Percentiles rank a stretch among this genome's conserved stretches.
Evolutionary conservation across 53 echinoderm and acorn worm species (phyloP).

Genomic region (Hippasteria phrygiana): DNA sequence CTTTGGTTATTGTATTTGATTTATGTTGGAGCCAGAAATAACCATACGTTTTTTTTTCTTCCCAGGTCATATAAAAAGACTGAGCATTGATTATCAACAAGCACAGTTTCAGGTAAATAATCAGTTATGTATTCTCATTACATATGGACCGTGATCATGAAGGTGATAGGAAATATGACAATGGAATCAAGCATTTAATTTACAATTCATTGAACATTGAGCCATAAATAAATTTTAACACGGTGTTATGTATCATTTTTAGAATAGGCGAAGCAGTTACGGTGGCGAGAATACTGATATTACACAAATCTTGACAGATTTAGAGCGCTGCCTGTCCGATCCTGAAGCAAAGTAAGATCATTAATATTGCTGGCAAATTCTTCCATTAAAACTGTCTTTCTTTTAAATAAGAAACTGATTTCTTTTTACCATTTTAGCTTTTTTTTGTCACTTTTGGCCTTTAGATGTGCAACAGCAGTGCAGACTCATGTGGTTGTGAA

Average conservation of each 20-base stretch:
- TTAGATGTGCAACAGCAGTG: too few species aligned
- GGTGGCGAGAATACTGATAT: neutral
- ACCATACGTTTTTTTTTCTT: neutral
- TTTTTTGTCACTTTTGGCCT: too few species aligned
- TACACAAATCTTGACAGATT: neutral
- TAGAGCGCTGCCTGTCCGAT: slow-evolving; percentile 17
- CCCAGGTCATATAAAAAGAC: slow-evolving; percentile 58
- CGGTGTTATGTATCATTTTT: neutral
- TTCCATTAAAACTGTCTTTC: neutral
- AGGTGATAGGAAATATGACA: too few species aligned
- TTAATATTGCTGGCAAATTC: neutral
- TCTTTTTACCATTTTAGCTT: too few species aligned
- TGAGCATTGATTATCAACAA: slow-evolving; percentile 66
- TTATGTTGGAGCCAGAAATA: neutral
- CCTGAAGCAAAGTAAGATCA: slow-evolving; percentile 48
- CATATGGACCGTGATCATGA: too few species aligned
- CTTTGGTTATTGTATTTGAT: too few species aligned
- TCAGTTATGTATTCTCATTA: neutral
- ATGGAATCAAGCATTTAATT: too few species aligned
- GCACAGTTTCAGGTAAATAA: slow-evolving; percentile 72
- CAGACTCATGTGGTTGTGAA: too few species aligned
- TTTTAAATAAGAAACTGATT: too few species aligned
- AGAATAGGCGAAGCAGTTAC: neutral
- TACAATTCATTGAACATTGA: too few species aligned
- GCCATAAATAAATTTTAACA: neutral